phyloP scores from a whole-genome alignment of 2,888 invertebrate species.

The Hydraecia micacea region DNA sequence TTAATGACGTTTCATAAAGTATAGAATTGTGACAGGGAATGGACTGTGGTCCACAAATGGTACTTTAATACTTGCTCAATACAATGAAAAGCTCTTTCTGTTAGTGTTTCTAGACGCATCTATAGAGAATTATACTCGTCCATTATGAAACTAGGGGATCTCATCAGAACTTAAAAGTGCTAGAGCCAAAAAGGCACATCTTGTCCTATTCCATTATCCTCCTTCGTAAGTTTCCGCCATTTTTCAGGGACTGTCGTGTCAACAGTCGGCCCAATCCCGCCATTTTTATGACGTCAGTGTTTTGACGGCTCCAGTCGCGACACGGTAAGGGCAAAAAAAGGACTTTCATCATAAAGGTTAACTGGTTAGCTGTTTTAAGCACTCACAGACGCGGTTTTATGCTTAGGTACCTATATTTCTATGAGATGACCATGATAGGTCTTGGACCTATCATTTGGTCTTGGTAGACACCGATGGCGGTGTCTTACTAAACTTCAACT shows the following conservation, averaged over 20 bases:
- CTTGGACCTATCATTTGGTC: too few species aligned
- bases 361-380: conserved; percentile 10
- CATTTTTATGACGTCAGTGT: conserved; percentile 44
- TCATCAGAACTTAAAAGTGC: neutral
- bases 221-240: conserved; percentile 15
- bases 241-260: conserved; percentile 50
- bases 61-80: neutral
- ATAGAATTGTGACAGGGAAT: neutral
- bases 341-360: conserved; percentile 5
- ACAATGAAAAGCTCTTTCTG: neutral
- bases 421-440: neutral
- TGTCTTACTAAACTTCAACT: too few species aligned
- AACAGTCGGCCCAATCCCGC: conserved; percentile 39
- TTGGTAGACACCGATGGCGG: too few species aligned
- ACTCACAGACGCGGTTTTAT: neutral
- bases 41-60: neutral
- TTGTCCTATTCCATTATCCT: neutral
- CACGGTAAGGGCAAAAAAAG: conserved; percentile 27
- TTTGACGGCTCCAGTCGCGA: conserved; percentile 48
- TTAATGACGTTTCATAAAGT: neutral
- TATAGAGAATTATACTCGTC: neutral
- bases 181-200: neutral
- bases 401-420: neutral
- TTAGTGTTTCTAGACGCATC: neutral
- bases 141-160: neutral